Base-by-base conservation (phyloP, 2,888 invertebrate species). In the Drosophila atroscutellata region DNA sequence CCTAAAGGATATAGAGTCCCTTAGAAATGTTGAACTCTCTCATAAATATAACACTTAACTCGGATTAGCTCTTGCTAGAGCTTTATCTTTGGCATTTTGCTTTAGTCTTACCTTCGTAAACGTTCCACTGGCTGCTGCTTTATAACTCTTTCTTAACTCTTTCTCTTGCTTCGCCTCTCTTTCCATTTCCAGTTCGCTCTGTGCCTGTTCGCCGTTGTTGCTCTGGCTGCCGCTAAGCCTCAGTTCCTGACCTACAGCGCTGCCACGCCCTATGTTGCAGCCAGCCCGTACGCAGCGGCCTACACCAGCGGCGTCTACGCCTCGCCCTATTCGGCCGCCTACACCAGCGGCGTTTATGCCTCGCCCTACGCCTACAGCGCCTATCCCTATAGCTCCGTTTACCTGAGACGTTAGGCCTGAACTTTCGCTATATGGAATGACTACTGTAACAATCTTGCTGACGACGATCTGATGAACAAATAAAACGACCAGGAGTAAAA, bases 351-450 rank as follows among this genome's bases (percentile, higher is more conserved):
- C 24, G 77, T 89, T 0, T 85, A 92, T 64, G 92, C 91, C 37
- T 77, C 89, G 28, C 89, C 90, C 42, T 92, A 92, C 52, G 89
- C 87, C 67, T 92, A 92, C 75, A 79, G 78, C 65, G 82, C 88
- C 18, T 89, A 91, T 66, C 91, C 89, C 55, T 86, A 86, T 73
- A 86, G 90, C 73, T 86, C 84, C 9, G 39, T 82, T 24, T 85
- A 89, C 61, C 86, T 90, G 75, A 79, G 90, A 63, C 86, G 90
- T 51, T 86, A 42, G 67, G 39, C 58, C 63, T 52, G 7, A 32
- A 1, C 3, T n/a, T 5, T 4, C 50, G 1, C 3, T 6, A 2
- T 18, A 6, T 24, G 60, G 75, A 72, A 52, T 13, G 56, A 42
- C 4, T 39, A 80, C 89, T 72, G 88, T 83, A 71, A 30, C 54